phyloP scores from a whole-genome alignment of 1,140 invertebrate species.

The Aporrectodea caliginosa region DNA sequence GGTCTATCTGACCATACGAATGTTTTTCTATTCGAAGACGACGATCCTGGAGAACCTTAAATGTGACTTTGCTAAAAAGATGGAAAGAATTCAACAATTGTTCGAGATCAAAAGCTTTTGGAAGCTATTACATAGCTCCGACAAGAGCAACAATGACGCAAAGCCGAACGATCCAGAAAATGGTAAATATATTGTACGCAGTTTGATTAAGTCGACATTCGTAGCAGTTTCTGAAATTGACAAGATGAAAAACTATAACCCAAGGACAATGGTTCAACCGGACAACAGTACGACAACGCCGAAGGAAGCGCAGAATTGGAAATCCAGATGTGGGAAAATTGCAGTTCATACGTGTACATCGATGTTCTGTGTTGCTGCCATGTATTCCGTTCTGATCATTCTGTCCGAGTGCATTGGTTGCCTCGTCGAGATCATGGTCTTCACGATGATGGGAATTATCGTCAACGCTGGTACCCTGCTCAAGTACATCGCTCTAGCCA shows the following conservation, averaged over 20 bases:
- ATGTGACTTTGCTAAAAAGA: too few species aligned
- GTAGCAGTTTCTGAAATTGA: too few species aligned
- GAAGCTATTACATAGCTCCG: neutral
- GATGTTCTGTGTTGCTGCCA: conserved; percentile 42
- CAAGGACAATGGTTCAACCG: conserved; percentile 6
- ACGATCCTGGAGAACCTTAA: conserved; percentile 14
- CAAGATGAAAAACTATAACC: too few species aligned
- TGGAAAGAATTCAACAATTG: neutral
- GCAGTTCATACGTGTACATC: conserved; percentile 31
- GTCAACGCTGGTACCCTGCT: conserved; percentile 41
- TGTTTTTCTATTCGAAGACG: conserved; percentile 42
- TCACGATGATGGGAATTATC: conserved; percentile 48
- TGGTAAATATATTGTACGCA: too few species aligned
- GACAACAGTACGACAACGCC: conserved; percentile 5
- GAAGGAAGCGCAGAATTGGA: conserved; percentile 32
- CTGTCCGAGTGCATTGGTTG: conserved; percentile 46
- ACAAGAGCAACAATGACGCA: neutral
- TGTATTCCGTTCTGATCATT: conserved; percentile 45
- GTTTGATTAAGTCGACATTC: conserved; percentile 16
- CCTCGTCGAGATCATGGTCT: conserved; percentile 48
- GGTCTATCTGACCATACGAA: conserved; percentile 44
- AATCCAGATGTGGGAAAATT: conserved; percentile 32
- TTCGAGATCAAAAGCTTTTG: conserved; percentile 7
- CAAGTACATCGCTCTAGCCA: conserved; percentile 40
- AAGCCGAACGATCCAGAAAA: conserved; percentile 21